Conservation (phyloP, 1,140 invertebrate genomes). For the Formica exsecta region DNA sequence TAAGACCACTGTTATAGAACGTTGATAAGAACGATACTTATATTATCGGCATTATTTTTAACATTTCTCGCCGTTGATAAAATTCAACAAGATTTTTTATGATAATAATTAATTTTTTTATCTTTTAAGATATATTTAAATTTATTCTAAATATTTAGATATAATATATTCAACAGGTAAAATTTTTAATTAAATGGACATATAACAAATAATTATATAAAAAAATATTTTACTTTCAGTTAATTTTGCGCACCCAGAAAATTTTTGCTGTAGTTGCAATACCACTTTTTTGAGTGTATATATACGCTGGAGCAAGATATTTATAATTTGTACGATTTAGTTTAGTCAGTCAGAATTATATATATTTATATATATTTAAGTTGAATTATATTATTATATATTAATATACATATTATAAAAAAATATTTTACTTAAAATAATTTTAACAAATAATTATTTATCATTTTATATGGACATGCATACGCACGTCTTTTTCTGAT, state of each 20-base stretch:
- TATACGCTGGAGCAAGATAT: neutral
- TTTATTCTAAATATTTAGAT: neutral
- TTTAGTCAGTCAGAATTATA: slow-evolving; percentile 39
- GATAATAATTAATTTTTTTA: slow-evolving; percentile 8
- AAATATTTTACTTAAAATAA: neutral
- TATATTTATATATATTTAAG: slow-evolving; percentile 38
- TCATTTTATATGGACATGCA: neutral
- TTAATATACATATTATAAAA: neutral
- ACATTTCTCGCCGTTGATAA: neutral
- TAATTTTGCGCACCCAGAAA: too few relatives aligned
- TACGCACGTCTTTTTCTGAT: neutral
- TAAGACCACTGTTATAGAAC: slow-evolving; percentile 13
- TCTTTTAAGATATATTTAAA: neutral
- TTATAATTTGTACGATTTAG: slow-evolving; percentile 31
- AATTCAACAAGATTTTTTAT: neutral
- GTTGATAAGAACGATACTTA: slow-evolving; percentile 30
- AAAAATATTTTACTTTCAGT: neutral
- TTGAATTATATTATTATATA: too few relatives aligned
- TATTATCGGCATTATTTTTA: neutral
- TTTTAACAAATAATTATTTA: neutral
- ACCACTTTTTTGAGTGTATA: too few relatives aligned
- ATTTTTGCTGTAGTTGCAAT: too few relatives aligned
- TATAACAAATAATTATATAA: neutral
- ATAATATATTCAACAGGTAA: neutral
- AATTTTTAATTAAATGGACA: neutral